phyloP scores from a whole-genome alignment of 2,797 vertebrate species.

The Esox lucius region DNA sequence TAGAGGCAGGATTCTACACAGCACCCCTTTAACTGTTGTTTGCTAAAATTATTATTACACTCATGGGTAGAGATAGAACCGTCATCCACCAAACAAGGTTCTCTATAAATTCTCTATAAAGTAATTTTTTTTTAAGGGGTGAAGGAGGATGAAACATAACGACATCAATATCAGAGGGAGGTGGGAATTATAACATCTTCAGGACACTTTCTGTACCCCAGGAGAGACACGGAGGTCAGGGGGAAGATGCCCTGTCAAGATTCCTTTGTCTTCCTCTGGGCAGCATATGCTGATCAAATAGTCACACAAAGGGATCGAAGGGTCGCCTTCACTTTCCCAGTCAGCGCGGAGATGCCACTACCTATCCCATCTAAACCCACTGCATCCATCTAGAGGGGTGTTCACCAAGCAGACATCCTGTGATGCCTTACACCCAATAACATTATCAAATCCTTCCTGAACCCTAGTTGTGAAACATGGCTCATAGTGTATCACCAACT shows the following conservation, averaged over 20 bases:
- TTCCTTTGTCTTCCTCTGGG: constrained; percentile 49
- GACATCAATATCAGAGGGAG: constrained; percentile 28
- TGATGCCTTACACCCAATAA: constrained; percentile 1
- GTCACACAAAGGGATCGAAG: constrained; percentile 66
- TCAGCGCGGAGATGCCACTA: constrained; percentile 42
- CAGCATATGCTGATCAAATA: constrained; percentile 73
- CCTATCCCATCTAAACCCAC: constrained; percentile 18
- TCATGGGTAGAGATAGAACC: too few relatives aligned
- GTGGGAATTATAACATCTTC: constrained; percentile 26
- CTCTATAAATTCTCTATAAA: neutral
- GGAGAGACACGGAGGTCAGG: constrained; percentile 17
- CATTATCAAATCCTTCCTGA: neutral
- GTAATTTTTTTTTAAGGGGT: too few relatives aligned
- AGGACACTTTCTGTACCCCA: constrained; percentile 29
- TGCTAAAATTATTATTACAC: too few relatives aligned
- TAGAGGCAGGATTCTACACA: too few relatives aligned
- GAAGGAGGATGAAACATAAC: constrained; percentile 3
- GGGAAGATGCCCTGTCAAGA: constrained; percentile 38
- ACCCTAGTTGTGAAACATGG: too few relatives aligned
- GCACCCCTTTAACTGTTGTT: too few relatives aligned
- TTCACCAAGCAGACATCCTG: constrained; percentile 8
- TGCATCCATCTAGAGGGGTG: constrained; percentile 10
- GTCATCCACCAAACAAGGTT: too few relatives aligned
- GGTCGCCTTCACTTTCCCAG: constrained; percentile 53
- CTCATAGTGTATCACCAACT: too few relatives aligned